Evolutionary conservation across 2,888 invertebrate species (phyloP), one percentile per base, ranked within the genome.

Genomic region (Brachynemurus nebulosus): DNA sequence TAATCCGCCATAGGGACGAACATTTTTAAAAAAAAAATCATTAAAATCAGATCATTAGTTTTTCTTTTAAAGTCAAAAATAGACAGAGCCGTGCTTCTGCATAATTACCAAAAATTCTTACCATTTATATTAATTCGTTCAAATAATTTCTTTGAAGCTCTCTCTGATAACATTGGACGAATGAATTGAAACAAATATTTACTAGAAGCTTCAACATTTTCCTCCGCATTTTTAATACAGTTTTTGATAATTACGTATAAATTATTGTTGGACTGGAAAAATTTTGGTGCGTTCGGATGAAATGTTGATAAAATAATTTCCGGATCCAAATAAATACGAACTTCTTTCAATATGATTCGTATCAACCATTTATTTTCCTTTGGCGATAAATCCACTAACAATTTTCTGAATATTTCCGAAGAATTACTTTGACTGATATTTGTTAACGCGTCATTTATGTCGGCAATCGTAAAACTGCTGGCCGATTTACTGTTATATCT

Each of bases 291-390:
- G 61, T 89, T 82, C 0, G 78, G 77, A 63, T 95, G 91, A 57
- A 80, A 82, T 9, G 76, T 68, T 42, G 64, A 64, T 30, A 96
- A 67, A 37, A 91, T 78, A 17, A 72, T 74, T 44, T 76, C 74
- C 45, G 75, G 72, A 7, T 84, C 78, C 48, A 93, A 65, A 1
- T 86, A 80, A 3, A 93, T 63, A 57, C 78, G 80, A 60, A 93
- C 67, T 45, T 86, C 82, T 63, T 93, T 95, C 11, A 96, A 65
- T 39, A 96, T 74, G 42, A 95, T 80, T 43, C 92, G 69, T 5
- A 92, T 79, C 16, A 95, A 69, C 95, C 95, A 96, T 66, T 90
- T 91, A 50, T 86, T 75, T 60, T 95, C 88, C 11, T 73, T 59
- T 1, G 85, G 76, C 6, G 80, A 79, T 52, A 82, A 70, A 50